Evolutionary conservation across 2,888 invertebrate species (phyloP), one percentile per base, ranked within the genome.

Genomic region (Netelia virgata): DNA sequence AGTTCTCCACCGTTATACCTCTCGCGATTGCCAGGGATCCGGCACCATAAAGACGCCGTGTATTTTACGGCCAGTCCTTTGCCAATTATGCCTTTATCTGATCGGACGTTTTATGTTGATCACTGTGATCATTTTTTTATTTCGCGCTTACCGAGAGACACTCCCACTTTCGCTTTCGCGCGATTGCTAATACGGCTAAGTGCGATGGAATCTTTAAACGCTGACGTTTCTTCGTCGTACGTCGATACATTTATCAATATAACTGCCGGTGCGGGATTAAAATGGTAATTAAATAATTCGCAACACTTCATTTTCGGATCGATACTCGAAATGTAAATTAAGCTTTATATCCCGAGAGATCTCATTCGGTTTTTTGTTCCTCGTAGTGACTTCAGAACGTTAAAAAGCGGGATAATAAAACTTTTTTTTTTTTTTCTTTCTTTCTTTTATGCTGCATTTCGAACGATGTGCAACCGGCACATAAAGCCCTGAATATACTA

Each of bases 81-180:
- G 78, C 78, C 84, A 84, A 79, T 86, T 86, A 86, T 81, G 75
- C 83, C 84, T 84, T 84, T 86, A 86, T 86, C 86, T 84, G 86
- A 86, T 86, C 82, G 82, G 77, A 69, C 80, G 53, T 86, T 84
- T 86, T 82, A 84, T 69, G 78, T 70, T 80, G 76, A 86, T 86
- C 73, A 73, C 84, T 69, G 82, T 36, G 69, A 84, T 86, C 69
- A 84, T 86, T 82, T 82, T 82, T 84, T 61, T 72, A 59, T 84
- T 59, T 72, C 70, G 59, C 63, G 28, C 14, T 47, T 53, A 11
- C 47, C 57, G 16, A 6, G 61, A 70, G 66, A 63, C 68, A 70
- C 76, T 80, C 76, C 77, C 74, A 70, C 70, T 78, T 53, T 63
- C 59, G 53, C 61, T 72, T 78, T 81, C 66, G 53, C 76, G 55